These are phyloP conservation scores for Gambusia yucatana DNA, from an alignment of 2,797 vertebrate species.

Conservation along the genomic window DNA sequence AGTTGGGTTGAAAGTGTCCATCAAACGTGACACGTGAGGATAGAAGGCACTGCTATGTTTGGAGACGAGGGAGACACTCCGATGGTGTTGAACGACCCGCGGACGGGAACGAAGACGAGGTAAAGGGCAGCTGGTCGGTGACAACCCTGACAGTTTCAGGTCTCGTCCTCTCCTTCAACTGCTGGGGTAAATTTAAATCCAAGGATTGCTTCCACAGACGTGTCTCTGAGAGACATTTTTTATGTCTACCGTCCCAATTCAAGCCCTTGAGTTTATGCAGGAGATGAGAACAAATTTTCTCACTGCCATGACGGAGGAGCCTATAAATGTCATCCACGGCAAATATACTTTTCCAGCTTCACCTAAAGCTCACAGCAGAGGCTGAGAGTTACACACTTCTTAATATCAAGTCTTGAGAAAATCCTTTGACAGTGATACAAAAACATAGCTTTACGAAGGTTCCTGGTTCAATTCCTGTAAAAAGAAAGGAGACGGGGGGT, in stretches of 20 bases:
- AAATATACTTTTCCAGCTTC: background rate
- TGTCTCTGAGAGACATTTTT: slow-evolving; percentile 25
- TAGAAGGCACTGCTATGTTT: slow-evolving; percentile 32
- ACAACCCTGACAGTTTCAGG: slow-evolving; percentile 64
- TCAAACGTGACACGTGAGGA: slow-evolving; percentile 33
- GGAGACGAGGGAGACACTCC: slow-evolving; percentile 35
- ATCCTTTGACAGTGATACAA: background rate
- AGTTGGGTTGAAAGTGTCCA: slow-evolving; percentile 42
- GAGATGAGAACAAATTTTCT: background rate
- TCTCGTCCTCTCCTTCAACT: slow-evolving; percentile 36
- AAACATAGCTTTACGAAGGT: background rate
- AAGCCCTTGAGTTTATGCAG: background rate
- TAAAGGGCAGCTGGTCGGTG: slow-evolving; percentile 45
- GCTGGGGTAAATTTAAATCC: slow-evolving; percentile 66
- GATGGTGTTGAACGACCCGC: slow-evolving; percentile 47
- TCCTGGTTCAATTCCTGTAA: background rate
- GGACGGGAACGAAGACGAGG: slow-evolving; percentile 38
- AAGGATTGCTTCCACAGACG: slow-evolving; percentile 43
- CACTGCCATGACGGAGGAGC: background rate
- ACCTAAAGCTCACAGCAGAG: background rate
- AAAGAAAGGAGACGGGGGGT: background rate
- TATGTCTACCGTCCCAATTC: background rate
- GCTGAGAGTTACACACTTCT: background rate
- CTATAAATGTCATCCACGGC: too few relatives aligned
- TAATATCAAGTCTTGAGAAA: background rate